Base-by-base conservation (phyloP, 1,140 invertebrate genomes). In the Pemphigus obesinymphae region DNA sequence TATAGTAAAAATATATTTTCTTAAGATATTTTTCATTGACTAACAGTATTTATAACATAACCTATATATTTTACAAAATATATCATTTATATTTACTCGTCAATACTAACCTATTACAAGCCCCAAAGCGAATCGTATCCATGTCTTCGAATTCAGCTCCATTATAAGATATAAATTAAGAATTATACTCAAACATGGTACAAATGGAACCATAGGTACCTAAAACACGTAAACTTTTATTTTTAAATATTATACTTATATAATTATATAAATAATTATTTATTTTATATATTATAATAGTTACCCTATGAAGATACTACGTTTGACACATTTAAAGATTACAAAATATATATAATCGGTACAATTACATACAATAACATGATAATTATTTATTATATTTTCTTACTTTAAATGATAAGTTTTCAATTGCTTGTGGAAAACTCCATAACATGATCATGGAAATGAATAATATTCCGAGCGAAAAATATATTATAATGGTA, bases 81-180 rank as follows among this genome's bases (percentile, higher is more conserved):
- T n/a, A n/a, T n/a, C n/a, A n/a, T n/a, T n/a, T n/a, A n/a, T n/a
- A n/a, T n/a, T n/a, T n/a, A n/a, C n/a, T n/a, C n/a, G n/a, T n/a
- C n/a, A n/a, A 23, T 76, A 80, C 55, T 3, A 82, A 87, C 88
- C 88, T 5, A 88, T 83, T 40, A 85, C 61, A 85, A 93, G 88
- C 91, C 92, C 93, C 8, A 92, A 85, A 5, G 82, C 85, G 84
- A 93, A 91, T 84, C 91, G 85, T 58, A 92, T 86, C 92, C 92
- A 93, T 0, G 92, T 93, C 20, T 89, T 85, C 10, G 85, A 82
- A 70, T 90, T 88, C 15, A 94, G 84, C 84, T 91, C 90, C 85
- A 91, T 87, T 90, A 93, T 93, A 2, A 94, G 86, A 82, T 91
- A 90, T 31, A 92, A 87, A 84, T 94, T 94, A 50, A 91, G 87